Evolutionary conservation across 2,888 invertebrate genomes (phyloP).

Genomic region (Spodoptera littoralis): DNA sequence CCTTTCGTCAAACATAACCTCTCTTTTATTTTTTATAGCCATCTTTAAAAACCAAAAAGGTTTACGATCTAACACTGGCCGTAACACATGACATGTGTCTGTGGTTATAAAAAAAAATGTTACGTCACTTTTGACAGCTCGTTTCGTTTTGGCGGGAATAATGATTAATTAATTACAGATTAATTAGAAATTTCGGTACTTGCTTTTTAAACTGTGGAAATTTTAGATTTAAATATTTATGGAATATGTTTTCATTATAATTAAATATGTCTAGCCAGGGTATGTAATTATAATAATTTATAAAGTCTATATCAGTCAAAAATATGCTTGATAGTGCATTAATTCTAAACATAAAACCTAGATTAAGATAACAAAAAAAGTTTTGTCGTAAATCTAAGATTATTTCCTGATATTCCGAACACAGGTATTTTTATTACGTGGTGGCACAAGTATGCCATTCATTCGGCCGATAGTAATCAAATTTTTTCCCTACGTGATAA

Average conservation of each 20-base stretch:
- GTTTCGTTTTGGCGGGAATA: slow-evolving; percentile 10
- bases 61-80: slow-evolving; percentile 11
- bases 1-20: slow-evolving; percentile 20
- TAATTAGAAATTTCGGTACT: not conserved
- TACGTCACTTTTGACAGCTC: slow-evolving; percentile 17
- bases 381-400: slow-evolving; percentile 29
- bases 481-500: slow-evolving; percentile 33
- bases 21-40: slow-evolving; percentile 14
- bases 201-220: too few relatives aligned
- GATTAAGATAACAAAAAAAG: slow-evolving; percentile 14
- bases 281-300: too few relatives aligned
- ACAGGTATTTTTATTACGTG: slow-evolving; percentile 40
- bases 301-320: not conserved
- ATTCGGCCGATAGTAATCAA: slow-evolving; percentile 42
- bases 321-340: slow-evolving; percentile 3
- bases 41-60: slow-evolving; percentile 14
- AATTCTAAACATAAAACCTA: slow-evolving; percentile 10
- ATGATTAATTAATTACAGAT: not conserved
- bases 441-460: slow-evolving; percentile 36
- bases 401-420: slow-evolving; percentile 30
- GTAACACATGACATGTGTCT: not conserved
- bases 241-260: too few relatives aligned
- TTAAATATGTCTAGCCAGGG: too few relatives aligned
- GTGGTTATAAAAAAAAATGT: slow-evolving; percentile 9
- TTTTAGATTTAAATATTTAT: not conserved